These are phyloP conservation scores for Narcine bancroftii DNA, from an alignment of 2,113 vertebrate species.

Conservation along the genomic window DNA sequence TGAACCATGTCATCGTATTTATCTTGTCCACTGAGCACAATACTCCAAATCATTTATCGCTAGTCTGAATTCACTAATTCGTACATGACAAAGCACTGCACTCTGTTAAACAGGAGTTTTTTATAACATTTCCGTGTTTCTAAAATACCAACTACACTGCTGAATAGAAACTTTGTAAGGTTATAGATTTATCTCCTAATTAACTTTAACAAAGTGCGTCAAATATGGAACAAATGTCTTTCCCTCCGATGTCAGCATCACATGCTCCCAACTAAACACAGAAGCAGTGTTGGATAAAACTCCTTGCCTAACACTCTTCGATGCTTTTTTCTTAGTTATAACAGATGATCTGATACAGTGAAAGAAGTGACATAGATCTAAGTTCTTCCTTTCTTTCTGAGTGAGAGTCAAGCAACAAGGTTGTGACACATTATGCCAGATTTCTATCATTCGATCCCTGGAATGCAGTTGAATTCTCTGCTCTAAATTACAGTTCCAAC, in stretches of 20 bases:
- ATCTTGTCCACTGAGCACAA: not conserved
- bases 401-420: too few species aligned
- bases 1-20: not conserved
- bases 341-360: too few species aligned
- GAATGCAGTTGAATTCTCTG: too few species aligned
- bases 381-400: too few species aligned
- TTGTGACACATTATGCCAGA: too few species aligned
- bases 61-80: not conserved
- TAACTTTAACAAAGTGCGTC: not conserved
- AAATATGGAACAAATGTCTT: too few species aligned
- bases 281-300: not conserved
- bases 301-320: not conserved
- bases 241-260: not conserved
- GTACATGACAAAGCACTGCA: not conserved
- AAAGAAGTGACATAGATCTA: too few species aligned
- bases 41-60: not conserved
- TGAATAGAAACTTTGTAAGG: not conserved
- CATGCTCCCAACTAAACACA: not conserved
- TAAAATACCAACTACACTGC: not conserved
- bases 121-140: not conserved
- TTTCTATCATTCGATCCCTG: too few species aligned
- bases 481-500: too few species aligned
- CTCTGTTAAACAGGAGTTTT: not conserved
- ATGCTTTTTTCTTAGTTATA: too few species aligned
- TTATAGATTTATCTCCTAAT: not conserved